A percentile compares a stretch with the other conserved stretches of the same genome.
These are phyloP conservation scores for Oryzaephilus surinamensis DNA, from an alignment of 1,140 invertebrate species.

Conservation along the genomic window DNA sequence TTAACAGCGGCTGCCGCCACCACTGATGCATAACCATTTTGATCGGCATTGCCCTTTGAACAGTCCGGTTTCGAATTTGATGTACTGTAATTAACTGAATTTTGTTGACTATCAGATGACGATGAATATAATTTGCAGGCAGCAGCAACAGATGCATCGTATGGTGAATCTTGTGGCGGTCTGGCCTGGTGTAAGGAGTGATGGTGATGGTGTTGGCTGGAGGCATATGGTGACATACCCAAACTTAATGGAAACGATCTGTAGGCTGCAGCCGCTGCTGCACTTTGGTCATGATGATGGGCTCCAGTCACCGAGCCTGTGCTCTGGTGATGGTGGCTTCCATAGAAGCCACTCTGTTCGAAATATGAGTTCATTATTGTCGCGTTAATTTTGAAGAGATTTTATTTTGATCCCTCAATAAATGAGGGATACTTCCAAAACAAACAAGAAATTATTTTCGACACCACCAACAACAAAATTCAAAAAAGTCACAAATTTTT, in stretches of 20 bases:
- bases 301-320: slow-evolving; percentile 50
- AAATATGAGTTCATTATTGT: slow-evolving; percentile 88
- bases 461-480: slow-evolving; percentile 4
- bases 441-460: slow-evolving; percentile 4
- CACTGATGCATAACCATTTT: slow-evolving; percentile 53
- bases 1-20: slow-evolving; percentile 52
- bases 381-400: slow-evolving; percentile 31
- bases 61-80: slow-evolving; percentile 39
- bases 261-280: slow-evolving; percentile 59
- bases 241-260: slow-evolving; percentile 71
- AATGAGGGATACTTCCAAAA: not conserved
- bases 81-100: slow-evolving; percentile 46
- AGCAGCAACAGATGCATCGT: slow-evolving; percentile 77
- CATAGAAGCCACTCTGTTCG: slow-evolving; percentile 88
- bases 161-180: slow-evolving; percentile 77
- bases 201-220: slow-evolving; percentile 63
- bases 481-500: slow-evolving; percentile 12
- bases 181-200: slow-evolving; percentile 62
- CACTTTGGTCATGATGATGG: slow-evolving; percentile 56
- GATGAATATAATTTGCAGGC: slow-evolving; percentile 75
- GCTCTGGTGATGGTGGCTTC: slow-evolving; percentile 71
- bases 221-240: slow-evolving; percentile 73
- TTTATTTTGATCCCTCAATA: slow-evolving; percentile 18
- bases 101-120: slow-evolving; percentile 48
- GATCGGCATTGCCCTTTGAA: slow-evolving; percentile 45